Evolutionary conservation across 2,113 vertebrate genomes (phyloP), one percentile per base, ranked within the genome.

Genomic region (Lophochroa leadbeateri): DNA sequence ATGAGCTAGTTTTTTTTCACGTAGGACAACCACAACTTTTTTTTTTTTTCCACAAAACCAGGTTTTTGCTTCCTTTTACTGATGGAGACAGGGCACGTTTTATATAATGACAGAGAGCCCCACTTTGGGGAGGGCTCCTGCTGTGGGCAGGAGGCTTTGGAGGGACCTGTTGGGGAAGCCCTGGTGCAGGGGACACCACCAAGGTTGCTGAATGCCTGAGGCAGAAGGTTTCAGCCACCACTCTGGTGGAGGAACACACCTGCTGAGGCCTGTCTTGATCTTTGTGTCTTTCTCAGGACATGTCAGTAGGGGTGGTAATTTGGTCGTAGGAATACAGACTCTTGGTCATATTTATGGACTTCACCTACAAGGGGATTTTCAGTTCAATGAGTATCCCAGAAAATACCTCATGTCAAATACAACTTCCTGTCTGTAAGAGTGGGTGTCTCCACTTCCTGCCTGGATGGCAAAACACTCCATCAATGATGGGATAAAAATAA

Each of bases 321-420:
- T 70, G 28, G 57, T 31, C 18, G 17, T 35, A 64, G 39, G 43
- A 81, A n/a, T n/a, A 31, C 29, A 61, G 41, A 67, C 10, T 18
- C n/a, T 29, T 35, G 49, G 44, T 24, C 4, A 0, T 63, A 37
- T 57, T 82, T 33, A 81, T 10, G 29, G 39, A 50, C n/a, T 81
- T 84, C 3, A 17, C 31, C 23, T 90, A 31, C 43, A 39, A 83
- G 39, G 65, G 43, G 27, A 37, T 91, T 94, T 92, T 74, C 55
- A 37, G 44, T 43, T 91, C 86, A 91, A 23, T 68, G 82, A 94
- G 43, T 65, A 96, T 87, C 53, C 28, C 91, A 96, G 96, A 92
- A 95, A 92, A 86, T 37, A 47, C 9, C 46, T 92, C 64, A 78
- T 33, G 61, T 61, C 82, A 80, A 79, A 82, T 7, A 23, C 33